Percentiles rank a stretch among this genome's conserved stretches.
Evolutionary conservation across 1,140 invertebrate species (phyloP).

Genomic region (Acyrthosiphon pisum): DNA sequence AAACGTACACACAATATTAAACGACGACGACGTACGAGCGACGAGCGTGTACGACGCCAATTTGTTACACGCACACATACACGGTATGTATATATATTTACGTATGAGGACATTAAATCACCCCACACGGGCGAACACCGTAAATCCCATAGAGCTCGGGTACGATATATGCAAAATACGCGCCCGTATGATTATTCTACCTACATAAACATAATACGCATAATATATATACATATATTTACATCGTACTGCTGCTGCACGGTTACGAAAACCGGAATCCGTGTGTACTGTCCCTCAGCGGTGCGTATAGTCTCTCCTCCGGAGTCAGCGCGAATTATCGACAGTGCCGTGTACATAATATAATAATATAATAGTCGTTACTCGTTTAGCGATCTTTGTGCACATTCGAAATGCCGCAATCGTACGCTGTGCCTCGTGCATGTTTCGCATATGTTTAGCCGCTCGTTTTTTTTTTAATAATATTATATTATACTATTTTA

Average conservation of each 20-base stretch:
- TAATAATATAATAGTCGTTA: slow-evolving; percentile 23
- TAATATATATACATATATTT: background rate
- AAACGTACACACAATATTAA: background rate
- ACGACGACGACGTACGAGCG: background rate
- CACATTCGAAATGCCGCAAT: background rate
- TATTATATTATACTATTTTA: background rate
- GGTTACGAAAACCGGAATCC: slow-evolving; percentile 19
- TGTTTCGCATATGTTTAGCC: slow-evolving; percentile 35
- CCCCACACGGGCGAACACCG: background rate
- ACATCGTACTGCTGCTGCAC: background rate
- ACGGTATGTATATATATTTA: background rate
- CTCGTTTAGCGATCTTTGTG: background rate
- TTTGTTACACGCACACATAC: slow-evolving; percentile 38
- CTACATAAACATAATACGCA: background rate
- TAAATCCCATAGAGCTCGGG: slow-evolving; percentile 17
- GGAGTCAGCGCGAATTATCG: background rate
- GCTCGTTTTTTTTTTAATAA: background rate
- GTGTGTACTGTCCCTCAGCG: background rate
- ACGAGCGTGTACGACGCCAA: slow-evolving; percentile 44
- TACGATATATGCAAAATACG: slow-evolving; percentile 30
- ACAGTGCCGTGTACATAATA: background rate
- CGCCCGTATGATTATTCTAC: background rate
- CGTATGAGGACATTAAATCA: slow-evolving; percentile 34
- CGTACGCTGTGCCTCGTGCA: background rate
- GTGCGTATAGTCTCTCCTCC: background rate